These are phyloP conservation scores for Cacoxenus indagator DNA, from an alignment of 2,888 invertebrate genomes.

Conservation along the genomic window DNA sequence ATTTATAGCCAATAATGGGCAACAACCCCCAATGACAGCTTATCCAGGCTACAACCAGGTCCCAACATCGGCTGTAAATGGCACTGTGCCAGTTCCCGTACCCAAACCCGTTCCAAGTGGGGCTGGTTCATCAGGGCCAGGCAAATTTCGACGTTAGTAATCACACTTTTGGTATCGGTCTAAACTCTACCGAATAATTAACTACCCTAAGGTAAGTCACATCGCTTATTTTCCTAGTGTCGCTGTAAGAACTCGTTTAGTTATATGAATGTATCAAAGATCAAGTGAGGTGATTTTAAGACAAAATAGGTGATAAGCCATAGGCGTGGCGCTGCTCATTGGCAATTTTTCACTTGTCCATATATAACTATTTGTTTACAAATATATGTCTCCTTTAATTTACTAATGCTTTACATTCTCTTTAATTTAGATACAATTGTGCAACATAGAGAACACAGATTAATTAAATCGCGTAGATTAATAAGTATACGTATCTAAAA, in stretches of 20 bases:
- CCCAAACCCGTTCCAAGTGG: slow-evolving; percentile 53
- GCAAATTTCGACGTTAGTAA: slow-evolving; percentile 59
- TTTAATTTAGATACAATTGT: slow-evolving; percentile 64
- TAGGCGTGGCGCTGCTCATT: background rate
- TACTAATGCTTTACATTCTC: slow-evolving; percentile 58
- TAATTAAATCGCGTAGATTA: slow-evolving; percentile 25
- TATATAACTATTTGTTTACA: slow-evolving; percentile 18
- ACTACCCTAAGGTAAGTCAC: slow-evolving; percentile 24
- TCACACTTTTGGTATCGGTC: background rate
- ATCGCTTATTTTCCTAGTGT: background rate
- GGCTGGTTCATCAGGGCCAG: slow-evolving; percentile 26
- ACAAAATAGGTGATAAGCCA: background rate
- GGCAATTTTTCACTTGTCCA: background rate
- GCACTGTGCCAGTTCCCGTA: slow-evolving; percentile 39
- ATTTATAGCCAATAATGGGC: slow-evolving; percentile 45
- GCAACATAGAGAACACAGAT: slow-evolving; percentile 41
- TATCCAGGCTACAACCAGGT: slow-evolving; percentile 54
- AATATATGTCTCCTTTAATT: slow-evolving; percentile 21
- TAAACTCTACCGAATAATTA: background rate
- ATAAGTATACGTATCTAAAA: slow-evolving; percentile 24
- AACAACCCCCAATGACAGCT: slow-evolving; percentile 43
- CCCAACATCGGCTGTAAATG: slow-evolving; percentile 46
- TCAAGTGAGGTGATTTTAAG: slow-evolving; percentile 2
- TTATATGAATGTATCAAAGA: no score
- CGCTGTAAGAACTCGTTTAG: background rate